phyloP scores from a whole-genome alignment of 2,113 vertebrate genomes.

The Eurystomus gularis region DNA sequence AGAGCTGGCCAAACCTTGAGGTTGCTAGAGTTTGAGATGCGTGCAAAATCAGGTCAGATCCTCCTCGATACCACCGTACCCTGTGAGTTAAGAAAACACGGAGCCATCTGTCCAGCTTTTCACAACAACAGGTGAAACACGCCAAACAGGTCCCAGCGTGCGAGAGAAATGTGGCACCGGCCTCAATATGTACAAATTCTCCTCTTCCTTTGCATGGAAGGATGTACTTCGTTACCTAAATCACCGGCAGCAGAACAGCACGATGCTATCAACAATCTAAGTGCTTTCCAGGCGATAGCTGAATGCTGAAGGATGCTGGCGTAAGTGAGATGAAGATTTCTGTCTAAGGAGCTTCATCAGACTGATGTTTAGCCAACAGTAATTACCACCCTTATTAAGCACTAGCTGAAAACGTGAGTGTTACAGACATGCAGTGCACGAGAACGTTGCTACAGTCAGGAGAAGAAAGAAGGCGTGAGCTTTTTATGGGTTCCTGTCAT shows the following conservation, averaged over 20 bases:
- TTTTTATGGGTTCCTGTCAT: not conserved
- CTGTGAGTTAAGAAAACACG: not conserved
- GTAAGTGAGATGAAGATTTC: not conserved
- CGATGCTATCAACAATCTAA: not conserved
- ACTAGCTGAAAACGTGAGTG: not conserved
- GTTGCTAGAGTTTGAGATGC: not conserved
- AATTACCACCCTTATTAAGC: not conserved
- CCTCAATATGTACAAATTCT: not conserved
- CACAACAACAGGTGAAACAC: not conserved
- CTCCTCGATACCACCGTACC: not conserved
- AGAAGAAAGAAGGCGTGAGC: not conserved
- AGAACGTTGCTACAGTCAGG: not conserved
- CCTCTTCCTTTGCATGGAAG: not conserved
- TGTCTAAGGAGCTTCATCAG: not conserved
- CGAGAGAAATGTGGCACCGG: not conserved
- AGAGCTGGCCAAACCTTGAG: not conserved
- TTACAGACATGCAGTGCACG: not conserved
- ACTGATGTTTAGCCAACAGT: not conserved
- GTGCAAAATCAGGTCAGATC: not conserved
- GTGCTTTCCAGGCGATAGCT: not conserved
- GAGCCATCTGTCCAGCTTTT: not conserved
- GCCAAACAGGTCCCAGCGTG: not conserved
- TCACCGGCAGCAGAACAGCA: not conserved
- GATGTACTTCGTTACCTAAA: accelerated
- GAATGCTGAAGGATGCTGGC: not conserved